Evolutionary conservation across 92 coral and sea anemone species (phyloP).

Genomic region (Zoanthus solanderi): DNA sequence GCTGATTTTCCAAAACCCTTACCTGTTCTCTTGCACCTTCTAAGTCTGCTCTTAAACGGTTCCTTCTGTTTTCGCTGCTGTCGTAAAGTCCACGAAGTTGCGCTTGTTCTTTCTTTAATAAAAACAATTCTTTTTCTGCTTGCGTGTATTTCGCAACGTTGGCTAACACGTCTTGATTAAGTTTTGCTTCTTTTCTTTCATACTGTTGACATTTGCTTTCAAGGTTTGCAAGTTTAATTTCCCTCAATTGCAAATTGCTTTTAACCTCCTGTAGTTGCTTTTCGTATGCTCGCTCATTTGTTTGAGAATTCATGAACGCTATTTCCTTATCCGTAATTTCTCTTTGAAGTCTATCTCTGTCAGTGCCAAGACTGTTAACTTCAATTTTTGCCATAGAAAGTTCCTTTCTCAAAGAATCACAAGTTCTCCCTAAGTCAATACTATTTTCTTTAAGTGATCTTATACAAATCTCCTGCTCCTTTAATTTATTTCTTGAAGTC

Average conservation of each 20-base stretch:
- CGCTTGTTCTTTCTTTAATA: slow-evolving; percentile 74
- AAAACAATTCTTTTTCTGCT: slow-evolving; percentile 79
- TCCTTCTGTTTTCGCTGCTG: slow-evolving; percentile 68
- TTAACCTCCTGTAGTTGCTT: slow-evolving; percentile 67
- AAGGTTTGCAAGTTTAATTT: slow-evolving; percentile 60
- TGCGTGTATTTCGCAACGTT: slow-evolving; percentile 81
- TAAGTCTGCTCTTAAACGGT: slow-evolving; percentile 66
- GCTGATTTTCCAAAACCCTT: slow-evolving; percentile 58
- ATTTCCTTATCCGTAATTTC: slow-evolving; percentile 86
- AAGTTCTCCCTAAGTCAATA: slow-evolving; percentile 53
- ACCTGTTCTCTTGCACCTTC: slow-evolving; percentile 55
- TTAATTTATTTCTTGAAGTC: slow-evolving; percentile 71
- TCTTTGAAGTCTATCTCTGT: slow-evolving; percentile 79
- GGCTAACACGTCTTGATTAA: slow-evolving; percentile 71
- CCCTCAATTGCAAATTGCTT: slow-evolving; percentile 55
- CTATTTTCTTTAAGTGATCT: slow-evolving; percentile 67
- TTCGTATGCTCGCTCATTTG: slow-evolving; percentile 60
- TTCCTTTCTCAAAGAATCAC: slow-evolving; percentile 76
- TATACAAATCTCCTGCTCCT: slow-evolving; percentile 78
- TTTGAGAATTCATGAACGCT: slow-evolving; percentile 78
- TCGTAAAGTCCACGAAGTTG: slow-evolving; percentile 82
- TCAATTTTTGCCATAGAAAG: slow-evolving; percentile 72
- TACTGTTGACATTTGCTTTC: slow-evolving; percentile 61
- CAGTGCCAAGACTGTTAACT: slow-evolving; percentile 76
- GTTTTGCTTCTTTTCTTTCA: slow-evolving; percentile 68